Percentiles rank a stretch among this genome's conserved stretches.
Evolutionary conservation across 2,888 invertebrate species (phyloP).

Genomic region (Ariolimax columbianus): DNA sequence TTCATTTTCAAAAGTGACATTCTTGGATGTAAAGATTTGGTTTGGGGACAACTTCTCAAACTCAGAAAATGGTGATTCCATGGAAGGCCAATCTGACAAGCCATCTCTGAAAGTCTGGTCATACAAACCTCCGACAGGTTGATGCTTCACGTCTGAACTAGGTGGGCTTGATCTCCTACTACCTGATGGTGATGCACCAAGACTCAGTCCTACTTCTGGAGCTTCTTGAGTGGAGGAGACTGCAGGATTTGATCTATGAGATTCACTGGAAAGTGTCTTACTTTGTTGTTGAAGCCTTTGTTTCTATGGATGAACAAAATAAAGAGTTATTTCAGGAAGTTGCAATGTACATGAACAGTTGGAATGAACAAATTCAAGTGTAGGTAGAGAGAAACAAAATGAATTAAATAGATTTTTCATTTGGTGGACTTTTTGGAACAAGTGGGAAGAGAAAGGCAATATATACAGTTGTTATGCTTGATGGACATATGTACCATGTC

Average conservation of each 20-base stretch:
- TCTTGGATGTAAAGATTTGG: constrained; percentile 6
- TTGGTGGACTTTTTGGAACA: too few relatives aligned
- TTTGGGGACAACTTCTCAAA: constrained; percentile 38
- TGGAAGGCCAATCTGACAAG: constrained; percentile 57
- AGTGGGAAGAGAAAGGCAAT: too few relatives aligned
- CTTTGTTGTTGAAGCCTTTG: not conserved
- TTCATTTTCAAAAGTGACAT: constrained; percentile 49
- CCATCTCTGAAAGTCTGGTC: constrained; percentile 25
- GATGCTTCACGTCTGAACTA: not conserved
- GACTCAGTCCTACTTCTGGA: not conserved
- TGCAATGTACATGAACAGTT: too few relatives aligned
- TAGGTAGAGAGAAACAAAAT: too few relatives aligned
- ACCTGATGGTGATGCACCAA: not conserved
- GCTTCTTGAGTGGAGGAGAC: not conserved
- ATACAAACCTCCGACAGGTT: not conserved
- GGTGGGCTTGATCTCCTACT: constrained; percentile 27
- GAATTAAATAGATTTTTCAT: too few relatives aligned
- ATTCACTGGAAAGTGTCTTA: constrained; percentile 23
- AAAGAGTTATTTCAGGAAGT: not conserved
- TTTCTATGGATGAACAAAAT: not conserved
- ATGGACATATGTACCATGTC: too few relatives aligned
- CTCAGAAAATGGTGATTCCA: constrained; percentile 48
- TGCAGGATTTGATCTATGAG: constrained; percentile 22
- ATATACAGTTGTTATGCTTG: too few relatives aligned
- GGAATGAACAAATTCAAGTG: too few relatives aligned